Conservation (phyloP, 2,113 vertebrate genomes). For the Peucedramus taeniatus region DNA sequence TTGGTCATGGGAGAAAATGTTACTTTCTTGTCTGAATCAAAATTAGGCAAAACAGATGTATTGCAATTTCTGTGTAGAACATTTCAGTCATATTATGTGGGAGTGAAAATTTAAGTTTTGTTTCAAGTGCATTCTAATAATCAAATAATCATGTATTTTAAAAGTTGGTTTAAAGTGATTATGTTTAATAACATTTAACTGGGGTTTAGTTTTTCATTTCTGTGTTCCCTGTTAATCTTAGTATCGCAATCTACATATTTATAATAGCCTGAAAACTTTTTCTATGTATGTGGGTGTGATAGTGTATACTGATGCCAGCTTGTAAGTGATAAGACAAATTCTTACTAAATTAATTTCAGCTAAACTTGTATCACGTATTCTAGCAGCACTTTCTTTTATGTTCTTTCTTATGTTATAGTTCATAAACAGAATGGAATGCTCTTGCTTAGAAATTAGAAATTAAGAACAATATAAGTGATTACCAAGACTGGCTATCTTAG, state of each 20-base stretch:
- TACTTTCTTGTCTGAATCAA: background rate
- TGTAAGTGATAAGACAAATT: background rate
- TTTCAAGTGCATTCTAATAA: background rate
- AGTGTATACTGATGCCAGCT: background rate
- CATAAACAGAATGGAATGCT: background rate
- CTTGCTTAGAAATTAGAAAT: background rate
- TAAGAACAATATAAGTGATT: background rate
- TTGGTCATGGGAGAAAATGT: background rate
- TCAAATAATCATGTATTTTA: background rate
- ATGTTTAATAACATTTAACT: background rate
- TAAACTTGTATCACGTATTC: background rate
- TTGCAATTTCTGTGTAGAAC: background rate
- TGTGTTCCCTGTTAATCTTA: background rate
- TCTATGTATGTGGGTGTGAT: background rate
- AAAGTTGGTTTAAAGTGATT: background rate
- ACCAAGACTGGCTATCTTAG: background rate
- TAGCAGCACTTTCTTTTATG: background rate
- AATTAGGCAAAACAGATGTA: background rate
- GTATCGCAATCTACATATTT: background rate
- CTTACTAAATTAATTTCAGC: background rate
- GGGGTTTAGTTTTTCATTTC: background rate
- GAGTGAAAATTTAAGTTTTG: background rate
- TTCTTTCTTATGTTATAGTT: background rate
- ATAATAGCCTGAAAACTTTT: background rate
- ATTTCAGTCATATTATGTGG: background rate